Base-by-base conservation (phyloP, 2,797 vertebrate species). In the Glyptemys insculpta region DNA sequence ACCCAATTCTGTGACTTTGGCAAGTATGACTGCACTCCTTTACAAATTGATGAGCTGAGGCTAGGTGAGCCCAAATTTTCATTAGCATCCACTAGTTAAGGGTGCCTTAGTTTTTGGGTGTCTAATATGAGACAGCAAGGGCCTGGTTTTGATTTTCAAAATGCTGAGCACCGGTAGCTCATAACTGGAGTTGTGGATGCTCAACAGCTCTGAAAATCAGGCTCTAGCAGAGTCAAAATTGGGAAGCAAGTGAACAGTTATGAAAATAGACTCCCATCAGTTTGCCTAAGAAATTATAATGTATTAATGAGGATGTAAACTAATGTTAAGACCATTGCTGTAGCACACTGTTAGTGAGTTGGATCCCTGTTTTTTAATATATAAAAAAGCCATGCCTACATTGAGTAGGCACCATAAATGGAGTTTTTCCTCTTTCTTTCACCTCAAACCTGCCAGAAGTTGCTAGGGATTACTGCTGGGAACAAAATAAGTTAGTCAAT, bases 281-380 rank as follows among this genome's bases (percentile, higher is more conserved):
- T 12, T 62, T 1, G n/a, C 79, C 81, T 90, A 80, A 57, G n/a
- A 81, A 12, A 47, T 4, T 19, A 27, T 14, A 19, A 49, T 59
- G 2, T 74, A 18, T 37, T 62, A 83, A 56, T 0, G 0, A 25
- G 12, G 8, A 4, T 53, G 1, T 34, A n/a, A 94, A 47, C 12
- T 44, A 29, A 15, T 0, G 0, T 49, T 56, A n/a, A 16, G 25
- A 18, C 1, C 74, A 14, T 50, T 29, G 7, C 4, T 72, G 12
- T 2, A 85, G 65, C 21, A 47, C 41, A 25, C 37, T 47, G 41
- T 76, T 76, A 47, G 12, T 23, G 72, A 76, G 44, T 29, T 14
- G 25, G 74, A 44, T 44, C 27, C 27, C 27, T 76, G 41, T 15
- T 25, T 76, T 47, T 44, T 44, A 44, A 76, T 6, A 27, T 76